These are phyloP conservation scores for Thera obeliscata DNA, from an alignment of 2,888 invertebrate genomes.

Conservation along the genomic window DNA sequence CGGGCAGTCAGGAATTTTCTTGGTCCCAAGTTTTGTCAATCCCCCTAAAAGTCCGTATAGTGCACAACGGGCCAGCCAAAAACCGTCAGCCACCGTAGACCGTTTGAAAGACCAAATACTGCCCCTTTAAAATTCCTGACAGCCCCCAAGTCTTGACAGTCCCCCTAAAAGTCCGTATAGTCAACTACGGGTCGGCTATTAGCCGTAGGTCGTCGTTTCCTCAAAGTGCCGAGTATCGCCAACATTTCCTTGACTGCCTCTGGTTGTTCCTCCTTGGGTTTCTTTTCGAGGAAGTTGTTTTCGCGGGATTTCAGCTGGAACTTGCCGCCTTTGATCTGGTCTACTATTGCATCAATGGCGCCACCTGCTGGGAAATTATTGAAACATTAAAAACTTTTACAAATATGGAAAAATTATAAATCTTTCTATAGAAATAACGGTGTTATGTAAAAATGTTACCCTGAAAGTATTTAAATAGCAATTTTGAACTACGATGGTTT, in stretches of 20 bases:
- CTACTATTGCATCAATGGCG: slow-evolving; percentile 91
- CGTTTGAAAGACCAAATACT: too few relatives aligned
- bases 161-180: slow-evolving; percentile 26
- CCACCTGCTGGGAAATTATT: slow-evolving; percentile 56
- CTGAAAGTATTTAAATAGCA: too few relatives aligned
- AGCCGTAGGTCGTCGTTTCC: slow-evolving; percentile 56
- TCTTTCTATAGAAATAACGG: too few relatives aligned
- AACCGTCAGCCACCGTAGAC: too few relatives aligned
- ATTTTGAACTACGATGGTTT: too few relatives aligned
- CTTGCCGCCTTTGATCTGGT: slow-evolving; percentile 90
- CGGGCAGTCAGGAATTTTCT: too few relatives aligned
- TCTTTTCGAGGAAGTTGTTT: slow-evolving; percentile 82
- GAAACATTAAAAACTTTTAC: neutral
- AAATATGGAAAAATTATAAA: too few relatives aligned
- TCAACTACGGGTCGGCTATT: neutral
- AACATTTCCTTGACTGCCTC: slow-evolving; percentile 86
- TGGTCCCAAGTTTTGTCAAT: too few relatives aligned
- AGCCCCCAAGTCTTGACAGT: neutral
- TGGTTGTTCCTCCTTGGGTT: slow-evolving; percentile 84
- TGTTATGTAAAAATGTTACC: too few relatives aligned
- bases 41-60: too few relatives aligned
- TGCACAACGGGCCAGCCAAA: too few relatives aligned
- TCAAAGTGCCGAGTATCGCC: slow-evolving; percentile 85
- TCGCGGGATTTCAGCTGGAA: slow-evolving; percentile 88
- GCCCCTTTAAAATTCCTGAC: neutral